These are phyloP conservation scores for Eupithecia insigniata DNA, from an alignment of 2,888 invertebrate genomes.

Conservation along the genomic window DNA sequence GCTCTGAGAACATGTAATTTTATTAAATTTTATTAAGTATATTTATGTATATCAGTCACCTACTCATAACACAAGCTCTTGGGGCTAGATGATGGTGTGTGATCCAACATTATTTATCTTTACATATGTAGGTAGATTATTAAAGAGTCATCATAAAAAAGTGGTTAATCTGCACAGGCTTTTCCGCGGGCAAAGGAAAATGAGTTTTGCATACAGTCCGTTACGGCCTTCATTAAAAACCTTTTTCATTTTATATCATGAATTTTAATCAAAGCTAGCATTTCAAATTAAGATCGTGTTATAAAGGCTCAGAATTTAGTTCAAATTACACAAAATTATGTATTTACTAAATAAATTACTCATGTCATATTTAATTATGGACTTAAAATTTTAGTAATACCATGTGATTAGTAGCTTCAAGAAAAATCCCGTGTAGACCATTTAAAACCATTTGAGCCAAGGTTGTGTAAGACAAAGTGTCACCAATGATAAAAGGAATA, in stretches of 20 bases:
- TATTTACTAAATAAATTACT: neutral
- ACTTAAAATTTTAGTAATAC: neutral
- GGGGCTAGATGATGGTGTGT: no score
- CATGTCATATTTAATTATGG: neutral
- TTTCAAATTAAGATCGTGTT: slow-evolving; percentile 3
- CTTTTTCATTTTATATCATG: slow-evolving; percentile 22
- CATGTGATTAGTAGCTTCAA: no score
- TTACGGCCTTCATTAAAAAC: slow-evolving; percentile 35
- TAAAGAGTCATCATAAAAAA: neutral
- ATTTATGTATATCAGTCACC: no score
- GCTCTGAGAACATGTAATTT: no score
- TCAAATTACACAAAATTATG: neutral
- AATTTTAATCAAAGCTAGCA: slow-evolving; percentile 17
- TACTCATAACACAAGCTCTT: no score
- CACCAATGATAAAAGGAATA: no score
- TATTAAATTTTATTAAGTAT: no score
- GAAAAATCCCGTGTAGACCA: no score
- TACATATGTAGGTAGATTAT: neutral
- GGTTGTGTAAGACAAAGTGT: no score
- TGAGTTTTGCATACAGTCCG: slow-evolving; percentile 36
- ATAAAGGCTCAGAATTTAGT: neutral
- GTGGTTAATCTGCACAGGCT: slow-evolving; percentile 11
- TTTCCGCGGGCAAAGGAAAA: slow-evolving; percentile 42
- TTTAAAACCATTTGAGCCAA: no score
- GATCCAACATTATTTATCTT: no score